Conservation (phyloP, 1,140 invertebrate genomes). For the Drosophila kohkoa region DNA sequence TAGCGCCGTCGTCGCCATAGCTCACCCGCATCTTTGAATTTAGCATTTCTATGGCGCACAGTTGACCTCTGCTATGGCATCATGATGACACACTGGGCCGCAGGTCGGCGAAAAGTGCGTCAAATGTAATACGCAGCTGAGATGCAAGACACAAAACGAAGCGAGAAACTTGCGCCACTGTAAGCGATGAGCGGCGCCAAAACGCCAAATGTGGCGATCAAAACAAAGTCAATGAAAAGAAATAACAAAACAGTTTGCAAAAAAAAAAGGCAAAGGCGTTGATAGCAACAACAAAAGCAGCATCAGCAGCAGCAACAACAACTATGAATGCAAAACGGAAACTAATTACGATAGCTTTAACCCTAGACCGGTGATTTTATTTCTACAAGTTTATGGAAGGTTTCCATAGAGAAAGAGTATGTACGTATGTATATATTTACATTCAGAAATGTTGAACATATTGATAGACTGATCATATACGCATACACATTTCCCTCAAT, state of each 20-base stretch:
- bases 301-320: not conserved
- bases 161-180: slow-evolving; percentile 10
- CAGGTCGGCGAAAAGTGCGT: not conserved
- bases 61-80: slow-evolving; percentile 21
- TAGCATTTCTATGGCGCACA: slow-evolving; percentile 63
- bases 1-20: slow-evolving; percentile 6
- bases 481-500: too few species aligned
- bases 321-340: slow-evolving; percentile 46
- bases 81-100: slow-evolving; percentile 49
- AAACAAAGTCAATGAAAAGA: slow-evolving; percentile 41
- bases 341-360: slow-evolving; percentile 17
- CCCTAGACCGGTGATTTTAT: too few species aligned
- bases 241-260: slow-evolving; percentile 36
- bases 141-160: not conserved
- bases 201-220: slow-evolving; percentile 32
- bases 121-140: not conserved
- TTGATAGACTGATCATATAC: too few species aligned
- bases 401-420: too few species aligned
- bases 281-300: slow-evolving; percentile 24
- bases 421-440: too few species aligned
- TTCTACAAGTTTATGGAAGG: too few species aligned
- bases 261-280: slow-evolving; percentile 19
- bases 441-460: too few species aligned
- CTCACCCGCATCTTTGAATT: slow-evolving; percentile 57
- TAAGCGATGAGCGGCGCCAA: not conserved